phyloP scores from a whole-genome alignment of 2,113 vertebrate genomes.

The Anguilla rostrata region DNA sequence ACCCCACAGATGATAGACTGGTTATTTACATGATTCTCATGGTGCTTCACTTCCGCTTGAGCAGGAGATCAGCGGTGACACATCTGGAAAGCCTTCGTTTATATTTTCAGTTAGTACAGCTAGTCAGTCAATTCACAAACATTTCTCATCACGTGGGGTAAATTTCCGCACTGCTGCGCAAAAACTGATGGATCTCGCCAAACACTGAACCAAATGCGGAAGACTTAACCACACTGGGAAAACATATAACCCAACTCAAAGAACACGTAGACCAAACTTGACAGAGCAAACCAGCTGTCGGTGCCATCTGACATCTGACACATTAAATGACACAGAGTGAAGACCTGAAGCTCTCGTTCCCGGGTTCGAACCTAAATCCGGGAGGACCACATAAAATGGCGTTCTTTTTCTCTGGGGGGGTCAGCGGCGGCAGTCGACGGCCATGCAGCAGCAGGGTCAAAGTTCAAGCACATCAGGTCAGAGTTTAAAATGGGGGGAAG shows the following conservation, averaged over 20 bases:
- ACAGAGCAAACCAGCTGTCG: not conserved
- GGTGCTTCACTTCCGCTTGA: not conserved
- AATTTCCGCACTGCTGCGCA: not conserved
- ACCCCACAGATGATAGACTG: not conserved
- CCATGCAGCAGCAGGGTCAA: constrained; percentile 6
- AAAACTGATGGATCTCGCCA: not conserved
- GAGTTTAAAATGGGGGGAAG: constrained; percentile 22
- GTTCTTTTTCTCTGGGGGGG: not conserved
- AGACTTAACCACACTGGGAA: not conserved
- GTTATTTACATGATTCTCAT: not conserved
- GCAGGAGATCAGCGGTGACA: not conserved
- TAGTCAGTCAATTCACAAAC: not conserved
- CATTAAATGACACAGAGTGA: not conserved
- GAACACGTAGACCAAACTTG: not conserved
- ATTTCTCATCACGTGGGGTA: not conserved
- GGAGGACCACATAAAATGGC: not conserved
- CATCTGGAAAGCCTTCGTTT: no score
- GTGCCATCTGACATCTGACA: not conserved
- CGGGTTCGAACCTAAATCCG: not conserved
- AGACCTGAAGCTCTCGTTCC: not conserved
- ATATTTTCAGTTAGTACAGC: no score
- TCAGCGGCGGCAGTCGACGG: constrained; percentile 1
- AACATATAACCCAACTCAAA: not conserved
- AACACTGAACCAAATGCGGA: not conserved
- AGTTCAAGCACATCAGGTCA: not conserved